phyloP scores from a whole-genome alignment of 1,140 invertebrate genomes.

The Laupala kohalensis region DNA sequence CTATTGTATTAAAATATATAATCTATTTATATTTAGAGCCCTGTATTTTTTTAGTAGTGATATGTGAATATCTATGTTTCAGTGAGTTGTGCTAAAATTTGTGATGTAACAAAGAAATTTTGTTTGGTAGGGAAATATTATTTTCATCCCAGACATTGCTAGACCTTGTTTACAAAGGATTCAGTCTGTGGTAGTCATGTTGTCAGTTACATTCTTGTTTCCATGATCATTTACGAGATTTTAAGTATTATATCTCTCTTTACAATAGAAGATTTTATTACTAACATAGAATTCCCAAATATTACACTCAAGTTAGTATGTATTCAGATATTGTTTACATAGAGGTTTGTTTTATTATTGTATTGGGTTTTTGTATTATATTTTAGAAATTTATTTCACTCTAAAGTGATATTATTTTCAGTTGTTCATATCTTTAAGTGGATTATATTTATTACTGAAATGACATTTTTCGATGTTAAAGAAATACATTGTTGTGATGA shows the following conservation, averaged over 20 bases:
- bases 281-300: not conserved
- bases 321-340: not conserved
- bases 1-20: not conserved
- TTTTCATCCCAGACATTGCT: not conserved
- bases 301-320: not conserved
- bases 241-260: no score
- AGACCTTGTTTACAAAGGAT: not conserved
- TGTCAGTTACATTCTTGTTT: not conserved
- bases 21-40: not conserved
- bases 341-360: no score
- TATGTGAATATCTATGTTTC: not conserved
- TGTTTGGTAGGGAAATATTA: not conserved
- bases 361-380: no score
- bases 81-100: not conserved
- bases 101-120: not conserved
- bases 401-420: no score
- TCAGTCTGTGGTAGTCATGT: not conserved
- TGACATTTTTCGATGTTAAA: no score
- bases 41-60: not conserved
- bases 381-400: no score
- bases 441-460: no score
- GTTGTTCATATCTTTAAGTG: no score
- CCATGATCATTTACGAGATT: no score
- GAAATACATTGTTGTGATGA: no score
- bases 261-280: no score